Evolutionary conservation across 2,113 vertebrate species (phyloP).

Genomic region (Chaetura pelagica): DNA sequence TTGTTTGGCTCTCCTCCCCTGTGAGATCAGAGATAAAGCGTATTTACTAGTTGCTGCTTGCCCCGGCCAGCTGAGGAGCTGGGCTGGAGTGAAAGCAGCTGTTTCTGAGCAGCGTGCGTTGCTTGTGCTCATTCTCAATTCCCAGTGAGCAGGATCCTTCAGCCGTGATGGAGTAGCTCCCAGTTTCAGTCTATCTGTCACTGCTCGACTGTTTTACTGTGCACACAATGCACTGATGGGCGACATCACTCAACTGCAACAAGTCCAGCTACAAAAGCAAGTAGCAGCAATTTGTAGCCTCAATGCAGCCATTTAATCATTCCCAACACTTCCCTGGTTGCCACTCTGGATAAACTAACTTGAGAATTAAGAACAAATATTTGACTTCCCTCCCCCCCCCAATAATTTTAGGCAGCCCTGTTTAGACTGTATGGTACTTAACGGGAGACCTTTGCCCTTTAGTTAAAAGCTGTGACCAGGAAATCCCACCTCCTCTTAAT

Average conservation of each 20-base stretch:
- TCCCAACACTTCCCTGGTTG: constrained; percentile 57
- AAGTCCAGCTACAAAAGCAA: constrained; percentile 75
- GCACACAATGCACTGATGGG: constrained; percentile 83
- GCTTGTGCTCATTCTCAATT: constrained; percentile 69
- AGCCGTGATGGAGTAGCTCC: constrained; percentile 75
- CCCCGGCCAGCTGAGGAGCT: constrained; percentile 76
- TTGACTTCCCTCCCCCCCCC: constrained; percentile 45
- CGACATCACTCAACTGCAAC: constrained; percentile 81
- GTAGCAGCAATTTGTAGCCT: constrained; percentile 77
- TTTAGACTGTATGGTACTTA: constrained; percentile 78
- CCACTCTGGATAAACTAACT: constrained; percentile 68
- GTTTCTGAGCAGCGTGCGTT: constrained; percentile 28
- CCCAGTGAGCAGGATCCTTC: constrained; percentile 74
- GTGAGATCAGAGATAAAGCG: background rate
- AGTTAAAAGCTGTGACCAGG: constrained; percentile 80
- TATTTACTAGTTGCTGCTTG: constrained; percentile 73
- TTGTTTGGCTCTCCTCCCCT: background rate
- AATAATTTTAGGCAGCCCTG: constrained; percentile 73
- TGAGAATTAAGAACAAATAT: constrained; percentile 78
- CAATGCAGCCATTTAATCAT: constrained; percentile 69
- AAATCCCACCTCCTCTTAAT: constrained; percentile 79
- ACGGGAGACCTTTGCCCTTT: constrained; percentile 80
- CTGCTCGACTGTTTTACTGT: constrained; percentile 85
- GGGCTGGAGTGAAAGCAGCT: background rate
- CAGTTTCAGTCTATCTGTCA: constrained; percentile 80